phyloP scores from a whole-genome alignment of 2,797 vertebrate species.

The Brachymystax lenok region DNA sequence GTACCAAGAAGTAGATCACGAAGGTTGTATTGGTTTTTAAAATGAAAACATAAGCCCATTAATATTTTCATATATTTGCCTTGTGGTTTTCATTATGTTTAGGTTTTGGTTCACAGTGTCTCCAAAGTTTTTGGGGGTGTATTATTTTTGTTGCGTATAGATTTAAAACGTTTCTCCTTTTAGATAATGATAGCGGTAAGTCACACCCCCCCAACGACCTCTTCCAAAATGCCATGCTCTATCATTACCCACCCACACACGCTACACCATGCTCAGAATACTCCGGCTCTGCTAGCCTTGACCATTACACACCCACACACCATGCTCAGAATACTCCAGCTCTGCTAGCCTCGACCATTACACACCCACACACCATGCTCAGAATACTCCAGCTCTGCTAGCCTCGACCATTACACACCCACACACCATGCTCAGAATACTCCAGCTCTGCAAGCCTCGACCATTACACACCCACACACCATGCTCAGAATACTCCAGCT shows the following conservation, averaged over 20 bases:
- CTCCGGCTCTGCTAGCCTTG: too few relatives aligned
- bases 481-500: too few relatives aligned
- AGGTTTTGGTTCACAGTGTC: background rate
- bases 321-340: too few relatives aligned
- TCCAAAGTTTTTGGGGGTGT: background rate
- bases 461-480: background rate
- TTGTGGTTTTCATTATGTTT: background rate
- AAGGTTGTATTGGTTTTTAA: background rate
- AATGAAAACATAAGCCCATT: too few relatives aligned
- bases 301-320: background rate
- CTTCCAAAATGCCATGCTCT: slow-evolving; percentile 23
- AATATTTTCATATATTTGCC: background rate
- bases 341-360: too few relatives aligned
- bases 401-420: too few relatives aligned
- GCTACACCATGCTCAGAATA: background rate
- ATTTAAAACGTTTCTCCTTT: background rate
- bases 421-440: too few relatives aligned
- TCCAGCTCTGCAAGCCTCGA: too few relatives aligned
- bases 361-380: too few relatives aligned
- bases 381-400: too few relatives aligned
- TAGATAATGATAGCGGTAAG: background rate
- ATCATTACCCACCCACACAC: slow-evolving; percentile 22
- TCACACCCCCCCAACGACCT: background rate
- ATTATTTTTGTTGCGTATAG: background rate
- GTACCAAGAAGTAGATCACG: background rate